Evolutionary conservation across 1,140 invertebrate genomes (phyloP).

Genomic region (Listronotus bonariensis): DNA sequence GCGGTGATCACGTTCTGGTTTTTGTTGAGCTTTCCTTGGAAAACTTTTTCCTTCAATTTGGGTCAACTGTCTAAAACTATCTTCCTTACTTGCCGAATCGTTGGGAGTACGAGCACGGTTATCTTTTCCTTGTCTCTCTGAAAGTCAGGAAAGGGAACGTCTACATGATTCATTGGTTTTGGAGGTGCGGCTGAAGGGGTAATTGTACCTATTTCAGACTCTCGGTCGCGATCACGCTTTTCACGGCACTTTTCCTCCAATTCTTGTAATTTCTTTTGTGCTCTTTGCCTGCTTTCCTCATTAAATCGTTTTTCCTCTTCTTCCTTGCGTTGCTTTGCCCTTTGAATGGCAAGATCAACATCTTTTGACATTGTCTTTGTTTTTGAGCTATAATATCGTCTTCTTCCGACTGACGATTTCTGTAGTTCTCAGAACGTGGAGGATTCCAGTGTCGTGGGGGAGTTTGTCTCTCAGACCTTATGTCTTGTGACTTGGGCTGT

Average conservation of each 20-base stretch:
- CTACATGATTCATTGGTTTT: slow-evolving; percentile 57
- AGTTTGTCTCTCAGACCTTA: slow-evolving; percentile 54
- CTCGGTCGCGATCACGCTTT: slow-evolving; percentile 57
- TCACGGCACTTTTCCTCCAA: slow-evolving; percentile 64
- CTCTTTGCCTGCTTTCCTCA: slow-evolving; percentile 57
- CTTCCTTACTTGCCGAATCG: slow-evolving; percentile 26
- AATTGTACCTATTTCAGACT: slow-evolving; percentile 52
- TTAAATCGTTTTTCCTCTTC: slow-evolving; percentile 80
- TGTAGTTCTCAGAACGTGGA: slow-evolving; percentile 1
- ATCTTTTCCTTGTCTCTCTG: slow-evolving; percentile 59
- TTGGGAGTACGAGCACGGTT: slow-evolving; percentile 36
- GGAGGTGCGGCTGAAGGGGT: slow-evolving; percentile 48
- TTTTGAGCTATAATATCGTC: slow-evolving; percentile 76
- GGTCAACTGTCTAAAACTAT: slow-evolving; percentile 54
- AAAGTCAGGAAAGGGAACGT: slow-evolving; percentile 62
- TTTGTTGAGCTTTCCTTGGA: slow-evolving; percentile 51
- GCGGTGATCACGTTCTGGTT: slow-evolving; percentile 54
- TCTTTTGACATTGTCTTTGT: slow-evolving; percentile 69
- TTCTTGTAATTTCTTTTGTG: slow-evolving; percentile 65
- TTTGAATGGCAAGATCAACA: slow-evolving; percentile 71
- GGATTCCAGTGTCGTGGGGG: slow-evolving; percentile 50
- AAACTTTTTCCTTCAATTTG: slow-evolving; percentile 57
- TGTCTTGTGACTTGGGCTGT: slow-evolving; percentile 47
- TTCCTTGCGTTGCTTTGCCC: slow-evolving; percentile 76
- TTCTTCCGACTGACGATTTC: slow-evolving; percentile 61